Conservation (phyloP, 2,797 vertebrate species). For the Takifugu rubripes region DNA sequence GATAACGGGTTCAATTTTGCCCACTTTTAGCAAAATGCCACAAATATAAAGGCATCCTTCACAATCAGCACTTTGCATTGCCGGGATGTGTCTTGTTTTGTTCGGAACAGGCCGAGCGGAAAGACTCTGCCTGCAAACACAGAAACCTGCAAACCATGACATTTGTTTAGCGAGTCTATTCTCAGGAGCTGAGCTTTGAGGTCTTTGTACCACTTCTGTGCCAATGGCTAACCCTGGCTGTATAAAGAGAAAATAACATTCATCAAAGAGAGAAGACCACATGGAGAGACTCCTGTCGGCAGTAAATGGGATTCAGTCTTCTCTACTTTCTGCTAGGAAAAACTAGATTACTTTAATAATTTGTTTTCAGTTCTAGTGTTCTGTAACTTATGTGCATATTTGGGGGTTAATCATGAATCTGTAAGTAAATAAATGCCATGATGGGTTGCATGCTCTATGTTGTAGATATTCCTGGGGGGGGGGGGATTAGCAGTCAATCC, state of each 20-base stretch:
- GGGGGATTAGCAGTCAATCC: too few relatives aligned
- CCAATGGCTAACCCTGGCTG: conserved; percentile 11
- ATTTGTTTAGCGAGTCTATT: conserved; percentile 6
- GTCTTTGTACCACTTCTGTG: conserved; percentile 13
- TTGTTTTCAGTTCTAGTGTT: too few relatives aligned
- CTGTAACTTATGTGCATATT: too few relatives aligned
- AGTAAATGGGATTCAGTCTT: conserved; percentile 4
- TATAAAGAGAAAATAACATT: neutral
- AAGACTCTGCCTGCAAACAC: conserved; percentile 6
- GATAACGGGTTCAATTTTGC: conserved; percentile 8
- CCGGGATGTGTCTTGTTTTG: conserved; percentile 8
- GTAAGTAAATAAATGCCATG: too few relatives aligned
- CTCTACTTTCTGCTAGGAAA: too few relatives aligned
- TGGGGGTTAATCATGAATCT: too few relatives aligned
- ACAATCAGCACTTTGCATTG: conserved; percentile 12
- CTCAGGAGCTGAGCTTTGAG: conserved; percentile 9
- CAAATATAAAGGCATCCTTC: conserved; percentile 1
- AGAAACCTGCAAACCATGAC: conserved; percentile 9
- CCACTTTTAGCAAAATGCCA: conserved; percentile 12
- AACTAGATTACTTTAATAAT: too few relatives aligned
- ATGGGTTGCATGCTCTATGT: too few relatives aligned
- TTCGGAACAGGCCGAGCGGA: conserved; percentile 1
- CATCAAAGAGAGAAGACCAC: conserved; percentile 1
- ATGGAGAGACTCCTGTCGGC: conserved; percentile 9
- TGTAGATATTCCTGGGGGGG: too few relatives aligned